phyloP scores from a whole-genome alignment of 2,888 invertebrate species.

The Xylota segnis region DNA sequence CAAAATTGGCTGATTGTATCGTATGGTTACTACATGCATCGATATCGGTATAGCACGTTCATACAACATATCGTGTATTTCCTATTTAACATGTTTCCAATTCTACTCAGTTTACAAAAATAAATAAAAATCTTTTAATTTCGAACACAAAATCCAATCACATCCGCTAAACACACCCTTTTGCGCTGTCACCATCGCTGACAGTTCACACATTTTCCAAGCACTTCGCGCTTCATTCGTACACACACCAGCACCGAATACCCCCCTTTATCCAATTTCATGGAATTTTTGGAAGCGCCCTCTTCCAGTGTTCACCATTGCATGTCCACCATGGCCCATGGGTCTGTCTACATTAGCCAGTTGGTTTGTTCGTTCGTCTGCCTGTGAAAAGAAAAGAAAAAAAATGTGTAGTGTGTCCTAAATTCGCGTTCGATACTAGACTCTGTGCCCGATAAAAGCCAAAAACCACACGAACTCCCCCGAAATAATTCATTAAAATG shows the following conservation, averaged over 20 bases:
- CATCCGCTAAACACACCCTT: constrained; percentile 15
- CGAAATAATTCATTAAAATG: constrained; percentile 46
- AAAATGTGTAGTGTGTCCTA: constrained; percentile 62
- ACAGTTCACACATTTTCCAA: constrained; percentile 13
- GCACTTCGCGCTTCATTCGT: constrained; percentile 37
- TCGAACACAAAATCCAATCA: too few species aligned
- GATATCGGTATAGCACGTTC: too few species aligned
- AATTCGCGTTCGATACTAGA: constrained; percentile 50
- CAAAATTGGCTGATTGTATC: too few species aligned
- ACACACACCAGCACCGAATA: constrained; percentile 12
- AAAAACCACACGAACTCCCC: neutral
- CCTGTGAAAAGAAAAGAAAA: constrained; percentile 2
- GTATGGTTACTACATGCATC: too few species aligned
- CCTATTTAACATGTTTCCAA: too few species aligned
- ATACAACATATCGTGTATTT: too few species aligned
- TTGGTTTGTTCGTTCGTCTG: constrained; percentile 59
- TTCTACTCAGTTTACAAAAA: too few species aligned
- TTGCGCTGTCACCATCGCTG: constrained; percentile 28
- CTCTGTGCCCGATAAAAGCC: neutral
- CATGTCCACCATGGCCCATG: constrained; percentile 63
- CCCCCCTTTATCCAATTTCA: constrained; percentile 22
- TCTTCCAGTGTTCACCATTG: constrained; percentile 60
- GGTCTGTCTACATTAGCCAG: constrained; percentile 55
- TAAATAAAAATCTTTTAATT: too few species aligned
- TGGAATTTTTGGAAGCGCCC: constrained; percentile 66